Conservation (phyloP, 2,113 vertebrate species). For the Cnemophilus loriae region DNA sequence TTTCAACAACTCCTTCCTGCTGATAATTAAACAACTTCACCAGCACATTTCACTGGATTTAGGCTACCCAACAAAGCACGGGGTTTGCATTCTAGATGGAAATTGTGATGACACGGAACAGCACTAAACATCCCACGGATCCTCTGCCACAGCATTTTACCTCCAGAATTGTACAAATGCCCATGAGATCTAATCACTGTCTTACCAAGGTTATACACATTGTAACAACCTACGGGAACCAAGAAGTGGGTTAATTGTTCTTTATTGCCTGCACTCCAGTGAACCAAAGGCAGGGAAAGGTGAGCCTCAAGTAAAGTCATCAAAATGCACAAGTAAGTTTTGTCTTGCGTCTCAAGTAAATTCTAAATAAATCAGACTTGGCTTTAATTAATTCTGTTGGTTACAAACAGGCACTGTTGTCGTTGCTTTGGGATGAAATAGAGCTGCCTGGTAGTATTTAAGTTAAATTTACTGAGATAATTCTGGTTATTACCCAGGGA, state of each 20-base stretch:
- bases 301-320: background rate
- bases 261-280: background rate
- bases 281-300: background rate
- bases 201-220: background rate
- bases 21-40: background rate
- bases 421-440: background rate
- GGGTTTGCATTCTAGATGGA: background rate
- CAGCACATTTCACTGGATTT: background rate
- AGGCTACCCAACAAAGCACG: background rate
- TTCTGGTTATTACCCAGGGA: background rate
- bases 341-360: background rate
- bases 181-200: fast-evolving
- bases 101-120: background rate
- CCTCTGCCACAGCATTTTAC: background rate
- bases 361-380: background rate
- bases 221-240: background rate
- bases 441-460: background rate
- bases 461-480: slow-evolving; percentile 53
- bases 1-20: background rate
- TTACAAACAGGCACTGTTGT: background rate
- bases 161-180: background rate
- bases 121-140: background rate
- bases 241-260: background rate
- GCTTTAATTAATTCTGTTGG: background rate
- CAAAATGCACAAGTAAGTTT: background rate